phyloP scores from a whole-genome alignment of 2,888 invertebrate genomes.

The Morpho deidamia region DNA sequence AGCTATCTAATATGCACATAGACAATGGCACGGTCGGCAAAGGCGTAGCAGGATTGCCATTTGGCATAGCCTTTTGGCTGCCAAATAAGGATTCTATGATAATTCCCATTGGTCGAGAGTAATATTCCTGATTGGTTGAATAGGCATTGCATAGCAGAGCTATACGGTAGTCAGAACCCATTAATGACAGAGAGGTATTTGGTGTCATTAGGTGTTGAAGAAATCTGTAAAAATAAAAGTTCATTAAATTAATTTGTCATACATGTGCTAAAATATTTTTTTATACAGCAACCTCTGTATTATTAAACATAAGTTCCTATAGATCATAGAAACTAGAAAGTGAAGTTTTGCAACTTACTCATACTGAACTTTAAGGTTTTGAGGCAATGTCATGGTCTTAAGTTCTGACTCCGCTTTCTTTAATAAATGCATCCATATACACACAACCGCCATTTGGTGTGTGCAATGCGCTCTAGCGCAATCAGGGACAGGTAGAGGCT shows the following conservation, averaged over 20 bases:
- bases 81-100: slow-evolving; percentile 92
- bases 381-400: slow-evolving; percentile 88
- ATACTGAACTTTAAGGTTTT: slow-evolving; percentile 88
- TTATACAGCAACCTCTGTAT: too few relatives aligned
- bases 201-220: slow-evolving; percentile 90
- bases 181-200: slow-evolving; percentile 82
- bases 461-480: slow-evolving; percentile 91
- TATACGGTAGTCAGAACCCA: slow-evolving; percentile 93
- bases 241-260: too few relatives aligned
- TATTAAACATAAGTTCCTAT: too few relatives aligned
- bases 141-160: slow-evolving; percentile 96
- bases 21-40: slow-evolving; percentile 92
- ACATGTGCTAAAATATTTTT: too few relatives aligned
- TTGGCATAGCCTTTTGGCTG: slow-evolving; percentile 77
- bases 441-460: slow-evolving; percentile 95
- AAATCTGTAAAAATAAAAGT: slow-evolving; percentile 76
- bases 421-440: slow-evolving; percentile 97
- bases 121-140: slow-evolving; percentile 94
- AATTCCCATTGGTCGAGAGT: slow-evolving; percentile 94
- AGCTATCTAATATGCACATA: slow-evolving; percentile 94
- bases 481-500: slow-evolving; percentile 93
- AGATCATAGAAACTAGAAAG: too few relatives aligned
- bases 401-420: slow-evolving; percentile 95
- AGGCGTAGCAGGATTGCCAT: slow-evolving; percentile 72
- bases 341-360: slow-evolving; percentile 79